These are phyloP conservation scores for Bufo gargarizans DNA, from an alignment of 2,113 vertebrate genomes.

Conservation along the genomic window DNA sequence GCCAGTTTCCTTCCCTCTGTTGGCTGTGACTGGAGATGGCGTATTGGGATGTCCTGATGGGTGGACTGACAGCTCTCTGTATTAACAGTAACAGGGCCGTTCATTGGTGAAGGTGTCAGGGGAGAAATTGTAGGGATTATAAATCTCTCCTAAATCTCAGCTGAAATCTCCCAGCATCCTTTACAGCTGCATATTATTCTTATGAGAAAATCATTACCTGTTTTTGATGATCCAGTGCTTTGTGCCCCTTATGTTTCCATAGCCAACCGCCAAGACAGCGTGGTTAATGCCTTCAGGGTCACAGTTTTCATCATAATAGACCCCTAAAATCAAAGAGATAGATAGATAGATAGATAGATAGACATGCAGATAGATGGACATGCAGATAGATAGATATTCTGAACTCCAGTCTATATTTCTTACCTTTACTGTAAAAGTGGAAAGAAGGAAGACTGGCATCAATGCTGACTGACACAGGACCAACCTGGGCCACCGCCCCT, in stretches of 20 bases:
- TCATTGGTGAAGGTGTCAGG: too few relatives aligned
- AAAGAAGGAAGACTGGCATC: slow-evolving; percentile 86
- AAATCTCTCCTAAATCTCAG: too few relatives aligned
- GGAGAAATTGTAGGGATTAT: too few relatives aligned
- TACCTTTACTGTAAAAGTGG: slow-evolving; percentile 90
- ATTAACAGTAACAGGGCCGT: too few relatives aligned
- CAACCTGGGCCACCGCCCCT: slow-evolving; percentile 79
- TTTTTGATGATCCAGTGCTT: slow-evolving; percentile 58
- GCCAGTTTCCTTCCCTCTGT: too few relatives aligned
- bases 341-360: not conserved
- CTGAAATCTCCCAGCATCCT: too few relatives aligned
- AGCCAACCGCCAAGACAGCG: slow-evolving; percentile 48
- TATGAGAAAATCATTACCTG: not conserved
- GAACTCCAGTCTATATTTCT: not conserved
- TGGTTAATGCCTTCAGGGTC: slow-evolving; percentile 40
- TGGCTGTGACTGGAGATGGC: too few relatives aligned
- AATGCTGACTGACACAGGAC: slow-evolving; percentile 86
- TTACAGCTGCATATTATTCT: not conserved
- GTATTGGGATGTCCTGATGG: too few relatives aligned
- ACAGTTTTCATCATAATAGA: slow-evolving; percentile 52
- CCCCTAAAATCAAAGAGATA: slow-evolving; percentile 20
- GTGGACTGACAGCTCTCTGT: too few relatives aligned
- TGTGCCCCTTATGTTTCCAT: slow-evolving; percentile 47
- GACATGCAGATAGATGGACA: not conserved
- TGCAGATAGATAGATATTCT: too few relatives aligned